Conservation (phyloP, 2,888 invertebrate species). For the Rugalucina vietnamica region DNA sequence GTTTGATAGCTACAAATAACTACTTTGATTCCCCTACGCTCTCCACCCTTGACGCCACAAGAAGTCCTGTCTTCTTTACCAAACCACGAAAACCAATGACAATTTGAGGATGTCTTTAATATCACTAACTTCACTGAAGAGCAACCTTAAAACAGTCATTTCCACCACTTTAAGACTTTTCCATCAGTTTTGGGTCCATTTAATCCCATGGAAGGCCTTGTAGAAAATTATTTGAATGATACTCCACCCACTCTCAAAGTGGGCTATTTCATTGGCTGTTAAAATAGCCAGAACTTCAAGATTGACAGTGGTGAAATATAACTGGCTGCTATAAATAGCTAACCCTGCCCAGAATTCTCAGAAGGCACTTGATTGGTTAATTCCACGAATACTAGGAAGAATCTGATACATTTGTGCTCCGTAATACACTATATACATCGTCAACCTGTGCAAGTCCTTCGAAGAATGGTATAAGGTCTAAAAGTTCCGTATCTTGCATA, state of each 20-base stretch:
- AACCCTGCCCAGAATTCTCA: slow-evolving; percentile 6
- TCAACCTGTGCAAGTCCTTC: slow-evolving; percentile 98
- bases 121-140: not conserved
- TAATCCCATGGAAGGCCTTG: not conserved
- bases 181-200: not conserved
- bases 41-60: not conserved
- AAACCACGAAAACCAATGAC: not conserved
- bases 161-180: not conserved
- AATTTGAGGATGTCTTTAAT: not conserved
- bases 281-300: too few relatives aligned
- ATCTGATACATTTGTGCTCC: slow-evolving; percentile 65
- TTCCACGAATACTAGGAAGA: slow-evolving; percentile 65
- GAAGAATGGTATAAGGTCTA: slow-evolving; percentile 98
- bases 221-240: not conserved
- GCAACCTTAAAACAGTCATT: not conserved
- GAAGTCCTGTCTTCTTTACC: not conserved
- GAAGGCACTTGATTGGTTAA: slow-evolving; percentile 17
- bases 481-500: slow-evolving; percentile 97
- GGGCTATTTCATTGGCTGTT: not conserved
- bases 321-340: not conserved
- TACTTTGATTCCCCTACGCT: not conserved
- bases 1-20: not conserved
- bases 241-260: not conserved
- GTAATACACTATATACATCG: slow-evolving; percentile 89
- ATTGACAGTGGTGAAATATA: too few relatives aligned